phyloP scores from a whole-genome alignment of 1,140 invertebrate genomes.

The Drosophila ficusphila region DNA sequence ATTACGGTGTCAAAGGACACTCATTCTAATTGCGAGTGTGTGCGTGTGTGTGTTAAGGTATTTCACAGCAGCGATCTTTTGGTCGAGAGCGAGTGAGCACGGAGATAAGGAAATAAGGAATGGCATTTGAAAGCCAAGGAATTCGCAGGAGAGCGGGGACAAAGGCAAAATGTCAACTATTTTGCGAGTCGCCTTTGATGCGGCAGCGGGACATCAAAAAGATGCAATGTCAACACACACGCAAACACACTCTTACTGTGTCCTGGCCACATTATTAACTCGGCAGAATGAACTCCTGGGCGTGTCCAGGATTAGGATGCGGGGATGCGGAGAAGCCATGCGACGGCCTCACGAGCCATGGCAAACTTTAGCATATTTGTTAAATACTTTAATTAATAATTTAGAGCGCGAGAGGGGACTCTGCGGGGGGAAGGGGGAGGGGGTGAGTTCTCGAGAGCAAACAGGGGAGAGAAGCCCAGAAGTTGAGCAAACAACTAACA shows the following conservation, averaged over 20 bases:
- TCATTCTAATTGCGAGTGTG: background rate
- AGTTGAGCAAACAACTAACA: slow-evolving; percentile 80
- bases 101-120: slow-evolving; percentile 5
- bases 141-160: slow-evolving; percentile 12
- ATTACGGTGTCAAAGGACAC: background rate
- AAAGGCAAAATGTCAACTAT: slow-evolving; percentile 53
- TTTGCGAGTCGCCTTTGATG: slow-evolving; percentile 64
- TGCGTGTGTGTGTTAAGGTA: background rate
- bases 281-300: slow-evolving; percentile 65
- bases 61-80: slow-evolving; percentile 19
- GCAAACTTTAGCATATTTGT: slow-evolving; percentile 79
- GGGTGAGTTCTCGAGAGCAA: slow-evolving; percentile 19
- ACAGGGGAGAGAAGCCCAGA: slow-evolving; percentile 22
- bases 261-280: slow-evolving; percentile 75
- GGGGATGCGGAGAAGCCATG: background rate
- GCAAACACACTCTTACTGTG: background rate
- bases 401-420: too few species aligned
- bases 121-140: slow-evolving; percentile 20
- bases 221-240: slow-evolving; percentile 67
- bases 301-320: slow-evolving; percentile 30
- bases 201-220: slow-evolving; percentile 68
- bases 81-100: background rate
- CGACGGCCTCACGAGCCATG: slow-evolving; percentile 40
- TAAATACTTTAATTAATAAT: slow-evolving; percentile 82
- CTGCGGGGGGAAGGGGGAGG: background rate